These are phyloP conservation scores for Pachypeltis micranthus DNA, from an alignment of 1,140 invertebrate species.

Conservation along the genomic window DNA sequence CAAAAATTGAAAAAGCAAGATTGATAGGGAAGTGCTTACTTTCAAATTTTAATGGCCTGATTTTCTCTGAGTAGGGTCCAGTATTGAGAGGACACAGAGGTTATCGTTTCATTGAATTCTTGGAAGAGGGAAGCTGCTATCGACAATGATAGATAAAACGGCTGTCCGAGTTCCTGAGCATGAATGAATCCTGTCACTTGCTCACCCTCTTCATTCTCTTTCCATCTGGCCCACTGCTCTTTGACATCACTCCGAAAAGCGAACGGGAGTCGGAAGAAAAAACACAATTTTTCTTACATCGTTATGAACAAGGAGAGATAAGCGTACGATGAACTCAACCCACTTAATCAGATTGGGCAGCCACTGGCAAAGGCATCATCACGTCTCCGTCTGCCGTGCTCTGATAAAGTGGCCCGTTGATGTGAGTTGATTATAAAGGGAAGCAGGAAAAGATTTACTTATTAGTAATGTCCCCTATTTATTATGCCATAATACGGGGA, in stretches of 20 bases:
- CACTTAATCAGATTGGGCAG: background rate
- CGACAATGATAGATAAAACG: background rate
- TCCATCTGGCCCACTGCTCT: slow-evolving; percentile 1
- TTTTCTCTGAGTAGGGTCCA: background rate
- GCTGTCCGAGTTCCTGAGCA: slow-evolving; percentile 7
- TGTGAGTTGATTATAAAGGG: no score
- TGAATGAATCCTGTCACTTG: slow-evolving; percentile 1
- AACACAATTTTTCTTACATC: background rate
- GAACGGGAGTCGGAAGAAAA: background rate
- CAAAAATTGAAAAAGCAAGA: background rate
- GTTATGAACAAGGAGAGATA: background rate
- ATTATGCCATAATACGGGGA: no score
- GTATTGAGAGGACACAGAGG: background rate
- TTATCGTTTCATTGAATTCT: background rate
- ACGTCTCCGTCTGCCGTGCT: background rate
- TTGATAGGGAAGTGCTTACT: background rate
- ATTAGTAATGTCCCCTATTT: no score
- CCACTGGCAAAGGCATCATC: background rate
- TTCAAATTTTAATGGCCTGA: background rate
- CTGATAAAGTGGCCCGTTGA: no score
- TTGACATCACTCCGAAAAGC: background rate
- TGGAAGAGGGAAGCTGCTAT: slow-evolving; percentile 9
- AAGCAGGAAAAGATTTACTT: no score
- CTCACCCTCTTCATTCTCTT: background rate
- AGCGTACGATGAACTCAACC: background rate